Base-by-base conservation (phyloP, 2,797 vertebrate genomes). In the Triplophysa bombifrons region DNA sequence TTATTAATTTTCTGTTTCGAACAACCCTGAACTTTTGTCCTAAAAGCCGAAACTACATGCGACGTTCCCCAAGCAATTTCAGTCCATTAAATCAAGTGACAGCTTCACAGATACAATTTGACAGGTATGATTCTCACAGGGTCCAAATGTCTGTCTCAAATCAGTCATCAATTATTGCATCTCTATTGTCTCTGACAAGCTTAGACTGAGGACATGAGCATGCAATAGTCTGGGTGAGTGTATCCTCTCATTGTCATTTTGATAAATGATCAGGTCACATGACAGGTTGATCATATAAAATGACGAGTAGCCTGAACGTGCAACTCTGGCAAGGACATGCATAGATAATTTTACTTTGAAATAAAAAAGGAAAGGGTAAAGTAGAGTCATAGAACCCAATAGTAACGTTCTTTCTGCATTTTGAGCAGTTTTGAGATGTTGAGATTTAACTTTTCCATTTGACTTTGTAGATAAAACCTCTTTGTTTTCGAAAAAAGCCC, bases 51-150 rank as follows among this genome's bases (percentile, higher is more conserved):
- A 65, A 22, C 51, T 68, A 74, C 82, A 82, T 11, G 55, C 13
- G 84, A 72, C 73, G 85, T 70, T 87, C 86, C 87, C 85, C 30
- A 30, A 63, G 34, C 60, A 74, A 81, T 81, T 82, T 76, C 76
- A 63, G 73, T 78, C 55, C 3, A 44, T 84, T 76, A 72, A 55
- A 66, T 69, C 88, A 89, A 92, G 88, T 87, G 88, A 83, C 91
- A 85, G 81, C 83, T 86, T 68, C 34, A 68, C 55, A 84, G 88
- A 94, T 93, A 84, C 83, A 89, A 91, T 87, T 89, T 93, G 93
- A 93, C 94, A 92, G 89, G 87, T 88, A 85, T 91, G 93, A 93
- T 93, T 93, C 89, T 88, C 86, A 85, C 56, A 72, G 80, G 86
- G 83, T 89, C 86, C 84, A 77, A 25, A 69, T 82, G 87, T 86